Evolutionary conservation across 2,113 vertebrate genomes (phyloP).

Genomic region (Pithys albifrons): DNA sequence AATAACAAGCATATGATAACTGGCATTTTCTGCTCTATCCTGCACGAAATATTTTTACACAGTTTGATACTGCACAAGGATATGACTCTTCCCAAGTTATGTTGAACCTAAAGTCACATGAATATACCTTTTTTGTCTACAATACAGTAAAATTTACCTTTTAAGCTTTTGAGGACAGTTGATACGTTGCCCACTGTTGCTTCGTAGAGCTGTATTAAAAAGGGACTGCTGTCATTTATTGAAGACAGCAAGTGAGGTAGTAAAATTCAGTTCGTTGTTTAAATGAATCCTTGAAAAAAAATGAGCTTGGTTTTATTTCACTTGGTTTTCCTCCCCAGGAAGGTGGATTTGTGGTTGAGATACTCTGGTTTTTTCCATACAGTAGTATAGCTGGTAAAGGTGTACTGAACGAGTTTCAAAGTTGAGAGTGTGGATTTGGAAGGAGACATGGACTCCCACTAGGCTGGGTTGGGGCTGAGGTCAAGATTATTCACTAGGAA

Average conservation of each 20-base stretch:
- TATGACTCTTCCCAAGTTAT: background rate
- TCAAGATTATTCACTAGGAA: background rate
- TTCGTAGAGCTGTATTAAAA: conserved; percentile 53
- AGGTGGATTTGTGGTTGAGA: background rate
- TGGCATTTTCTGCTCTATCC: conserved; percentile 63
- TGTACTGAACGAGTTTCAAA: fast-evolving
- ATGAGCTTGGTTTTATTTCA: background rate
- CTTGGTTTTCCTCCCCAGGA: background rate
- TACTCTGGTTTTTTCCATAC: background rate
- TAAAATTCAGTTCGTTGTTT: conserved; percentile 49
- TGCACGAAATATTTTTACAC: conserved; percentile 55
- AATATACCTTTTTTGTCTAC: conserved; percentile 52
- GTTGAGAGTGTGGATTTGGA: background rate
- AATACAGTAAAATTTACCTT: conserved; percentile 50
- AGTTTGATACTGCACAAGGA: conserved; percentile 23
- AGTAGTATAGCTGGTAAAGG: background rate
- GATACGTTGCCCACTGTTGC: conserved; percentile 49
- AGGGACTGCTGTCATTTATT: conserved; percentile 59
- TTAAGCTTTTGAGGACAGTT: conserved; percentile 61
- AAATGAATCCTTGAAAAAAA: conserved; percentile 22
- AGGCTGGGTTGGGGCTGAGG: background rate
- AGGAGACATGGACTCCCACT: fast-evolving
- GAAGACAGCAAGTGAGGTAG: conserved; percentile 62
- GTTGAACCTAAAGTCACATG: conserved; percentile 1
- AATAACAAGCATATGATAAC: conserved; percentile 76